A percentile compares a stretch with the other conserved stretches of the same genome.
phyloP scores from a whole-genome alignment of 2,888 invertebrate species.

The Celastrina argiolus region DNA sequence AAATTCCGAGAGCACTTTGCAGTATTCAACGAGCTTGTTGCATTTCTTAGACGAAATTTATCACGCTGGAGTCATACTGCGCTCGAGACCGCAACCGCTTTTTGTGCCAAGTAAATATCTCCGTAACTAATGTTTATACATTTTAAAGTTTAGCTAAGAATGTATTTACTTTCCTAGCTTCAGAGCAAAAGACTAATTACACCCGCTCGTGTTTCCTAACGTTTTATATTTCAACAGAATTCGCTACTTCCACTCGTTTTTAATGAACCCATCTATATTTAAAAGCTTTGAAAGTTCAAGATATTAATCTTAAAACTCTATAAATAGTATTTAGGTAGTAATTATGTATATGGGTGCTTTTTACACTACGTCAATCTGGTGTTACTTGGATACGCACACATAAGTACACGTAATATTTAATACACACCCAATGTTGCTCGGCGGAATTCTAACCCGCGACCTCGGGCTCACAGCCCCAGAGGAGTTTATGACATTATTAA shows the following conservation, averaged over 20 bases:
- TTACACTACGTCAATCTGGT: too few species aligned
- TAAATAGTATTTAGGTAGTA: background rate
- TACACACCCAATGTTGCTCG: too few species aligned
- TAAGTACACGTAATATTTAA: too few species aligned
- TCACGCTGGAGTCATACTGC: conserved; percentile 5
- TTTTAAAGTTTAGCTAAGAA: conserved; percentile 16
- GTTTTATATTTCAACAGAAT: background rate
- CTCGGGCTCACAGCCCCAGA: too few species aligned
- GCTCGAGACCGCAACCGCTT: conserved; percentile 5
- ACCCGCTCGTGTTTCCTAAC: background rate
- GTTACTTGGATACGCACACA: too few species aligned
- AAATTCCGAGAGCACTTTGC: background rate
- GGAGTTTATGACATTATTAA: too few species aligned
- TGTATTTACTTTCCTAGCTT: conserved; percentile 18
- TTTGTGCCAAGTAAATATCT: conserved; percentile 18
- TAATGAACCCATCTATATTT: background rate
- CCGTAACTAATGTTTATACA: conserved; percentile 11
- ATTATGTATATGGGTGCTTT: background rate
- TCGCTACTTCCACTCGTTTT: background rate
- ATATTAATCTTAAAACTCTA: background rate
- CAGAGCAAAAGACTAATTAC: conserved; percentile 1
- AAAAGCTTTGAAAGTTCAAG: background rate
- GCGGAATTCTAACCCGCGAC: too few species aligned
- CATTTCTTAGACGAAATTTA: background rate
- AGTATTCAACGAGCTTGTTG: background rate